Conservation (phyloP, 64 coral and sea anemone species). For the Stichodactyla helianthus region DNA sequence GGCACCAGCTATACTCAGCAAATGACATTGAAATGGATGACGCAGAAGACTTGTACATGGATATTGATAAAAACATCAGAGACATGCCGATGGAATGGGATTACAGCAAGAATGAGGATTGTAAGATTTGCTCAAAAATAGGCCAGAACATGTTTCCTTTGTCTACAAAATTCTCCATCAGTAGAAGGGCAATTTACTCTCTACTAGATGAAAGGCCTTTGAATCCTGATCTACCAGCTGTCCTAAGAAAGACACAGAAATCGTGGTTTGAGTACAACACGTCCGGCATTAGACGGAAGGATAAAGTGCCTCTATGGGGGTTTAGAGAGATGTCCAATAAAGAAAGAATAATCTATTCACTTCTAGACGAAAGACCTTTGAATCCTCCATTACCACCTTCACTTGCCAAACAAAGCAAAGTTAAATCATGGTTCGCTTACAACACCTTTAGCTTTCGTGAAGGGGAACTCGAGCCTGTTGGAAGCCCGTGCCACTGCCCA, state of each 20-base stretch:
- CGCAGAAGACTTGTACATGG: background rate
- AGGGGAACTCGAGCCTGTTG: background rate
- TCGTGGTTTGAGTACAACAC: background rate
- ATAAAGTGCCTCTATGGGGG: background rate
- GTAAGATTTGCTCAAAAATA: background rate
- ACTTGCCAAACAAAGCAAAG: background rate
- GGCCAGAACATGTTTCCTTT: background rate
- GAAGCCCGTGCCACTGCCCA: background rate
- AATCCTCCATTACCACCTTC: background rate
- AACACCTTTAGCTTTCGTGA: background rate
- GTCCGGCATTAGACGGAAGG: background rate
- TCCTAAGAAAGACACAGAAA: background rate
- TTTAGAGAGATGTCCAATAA: background rate
- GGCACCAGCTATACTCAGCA: background rate
- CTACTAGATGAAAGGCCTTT: background rate
- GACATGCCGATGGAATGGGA: background rate
- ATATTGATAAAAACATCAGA: background rate
- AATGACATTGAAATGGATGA: conserved; percentile 4
- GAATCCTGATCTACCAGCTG: background rate
- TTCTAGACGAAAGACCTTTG: background rate
- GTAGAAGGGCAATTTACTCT: background rate
- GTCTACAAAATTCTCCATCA: background rate
- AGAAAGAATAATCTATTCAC: background rate
- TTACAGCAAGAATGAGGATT: background rate
- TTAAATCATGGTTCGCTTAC: background rate